These are phyloP conservation scores for Pterostichus madidus DNA, from an alignment of 2,888 invertebrate species.

Conservation along the genomic window DNA sequence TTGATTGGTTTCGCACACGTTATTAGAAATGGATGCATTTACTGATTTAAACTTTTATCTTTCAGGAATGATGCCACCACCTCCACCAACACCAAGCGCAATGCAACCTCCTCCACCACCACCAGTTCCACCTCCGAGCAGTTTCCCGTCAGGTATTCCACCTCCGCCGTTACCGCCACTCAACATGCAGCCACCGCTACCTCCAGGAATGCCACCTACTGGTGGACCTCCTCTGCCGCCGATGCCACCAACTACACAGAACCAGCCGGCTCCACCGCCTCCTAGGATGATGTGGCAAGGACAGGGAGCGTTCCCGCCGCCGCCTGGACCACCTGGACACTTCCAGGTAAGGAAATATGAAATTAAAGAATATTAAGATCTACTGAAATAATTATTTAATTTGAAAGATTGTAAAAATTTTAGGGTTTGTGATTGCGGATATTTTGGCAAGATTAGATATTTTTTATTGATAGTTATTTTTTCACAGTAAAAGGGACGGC, in stretches of 20 bases:
- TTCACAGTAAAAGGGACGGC: too few relatives aligned
- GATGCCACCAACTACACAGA: conserved; percentile 69
- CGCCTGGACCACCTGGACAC: conserved; percentile 75
- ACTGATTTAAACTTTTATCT: not conserved
- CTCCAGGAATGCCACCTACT: conserved; percentile 83
- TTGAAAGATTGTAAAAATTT: too few relatives aligned
- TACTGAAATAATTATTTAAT: too few relatives aligned
- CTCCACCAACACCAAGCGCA: conserved; percentile 85
- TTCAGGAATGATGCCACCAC: conserved; percentile 83
- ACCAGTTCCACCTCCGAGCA: conserved; percentile 85
- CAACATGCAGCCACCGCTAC: conserved; percentile 81
- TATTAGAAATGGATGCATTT: too few relatives aligned
- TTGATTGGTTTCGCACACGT: too few relatives aligned
- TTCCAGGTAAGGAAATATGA: conserved; percentile 23
- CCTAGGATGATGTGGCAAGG: conserved; percentile 75
- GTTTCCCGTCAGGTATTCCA: conserved; percentile 81
- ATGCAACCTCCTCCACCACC: conserved; percentile 87
- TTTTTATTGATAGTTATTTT: too few relatives aligned
- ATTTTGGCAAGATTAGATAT: too few relatives aligned
- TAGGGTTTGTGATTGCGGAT: too few relatives aligned
- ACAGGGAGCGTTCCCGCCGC: conserved; percentile 75
- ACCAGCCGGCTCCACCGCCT: conserved; percentile 75
- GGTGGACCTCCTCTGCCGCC: conserved; percentile 77
- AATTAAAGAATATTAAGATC: too few relatives aligned
- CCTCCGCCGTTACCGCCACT: conserved; percentile 84